Evolutionary conservation across 1,140 invertebrate genomes (phyloP), one percentile per base, ranked within the genome.

Genomic region (Drosophila asahinai): DNA sequence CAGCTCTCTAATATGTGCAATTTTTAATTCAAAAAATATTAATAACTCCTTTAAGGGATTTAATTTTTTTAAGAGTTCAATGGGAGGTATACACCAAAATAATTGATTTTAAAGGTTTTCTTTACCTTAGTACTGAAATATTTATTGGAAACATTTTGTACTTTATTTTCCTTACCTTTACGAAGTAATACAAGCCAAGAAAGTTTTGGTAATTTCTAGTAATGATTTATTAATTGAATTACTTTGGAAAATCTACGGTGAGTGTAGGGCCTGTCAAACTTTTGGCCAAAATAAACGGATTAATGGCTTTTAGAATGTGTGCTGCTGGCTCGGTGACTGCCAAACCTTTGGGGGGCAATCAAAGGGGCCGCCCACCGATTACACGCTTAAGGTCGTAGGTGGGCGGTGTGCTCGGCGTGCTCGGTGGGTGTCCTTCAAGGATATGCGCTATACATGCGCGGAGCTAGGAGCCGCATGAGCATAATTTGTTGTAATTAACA

Each of bases 401-500:
- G 30, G n/a, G 36, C 22, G 19, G 19, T 33, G 42, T 42, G 42
- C 15, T 15, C 15, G 47, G 0, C 27, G 27, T 19, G 3, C 9
- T 33, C 15, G 36, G 25, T 60, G 52, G 48, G 40, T 14, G 62
- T 64, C 36, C 54, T 57, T 57, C 27, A 63, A 63, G 48, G 17
- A 17, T 40, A 47, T 43, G 45, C 54, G 1, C 14, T 0, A 5
- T 57, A 25, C 36, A 57, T 43, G 52, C 27, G 40, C 33, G 48
- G 25, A 60, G 27, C 59, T 71, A 61, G 51, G 40, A 61, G 51
- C 81, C 84, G 82, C 84, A 87, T 71, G 77, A 87, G 84, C 84
- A 87, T 91, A 91, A 91, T 91, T 91, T 91, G 89, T 84, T 91
- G 89, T 87, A 91, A 91, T 91, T 91, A 91, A 87, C 80, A 83